These are phyloP conservation scores for Sarcophaga subvicina DNA, from an alignment of 2,888 invertebrate genomes.

Conservation along the genomic window DNA sequence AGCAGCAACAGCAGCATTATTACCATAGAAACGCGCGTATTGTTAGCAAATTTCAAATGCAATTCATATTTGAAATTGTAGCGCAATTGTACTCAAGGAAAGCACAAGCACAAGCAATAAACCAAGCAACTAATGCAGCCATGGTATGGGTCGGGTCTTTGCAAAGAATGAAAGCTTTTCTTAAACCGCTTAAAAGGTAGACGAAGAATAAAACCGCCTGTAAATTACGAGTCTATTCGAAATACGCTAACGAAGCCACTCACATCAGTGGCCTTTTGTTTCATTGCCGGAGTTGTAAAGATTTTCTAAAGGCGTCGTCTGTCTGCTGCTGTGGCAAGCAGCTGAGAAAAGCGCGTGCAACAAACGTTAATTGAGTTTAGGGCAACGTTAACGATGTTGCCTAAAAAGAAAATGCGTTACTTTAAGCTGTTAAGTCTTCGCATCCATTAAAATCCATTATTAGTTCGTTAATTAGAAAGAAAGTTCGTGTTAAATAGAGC, in stretches of 20 bases:
- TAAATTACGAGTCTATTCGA: not conserved
- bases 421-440: conserved; percentile 61
- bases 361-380: conserved; percentile 56
- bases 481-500: not conserved
- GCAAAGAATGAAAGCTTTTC: conserved; percentile 17
- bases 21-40: conserved; percentile 55
- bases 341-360: conserved; percentile 47
- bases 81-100: conserved; percentile 14
- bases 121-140: not conserved
- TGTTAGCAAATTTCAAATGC: conserved; percentile 63
- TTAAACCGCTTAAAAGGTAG: not conserved
- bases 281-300: not conserved
- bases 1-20: not conserved
- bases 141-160: not conserved
- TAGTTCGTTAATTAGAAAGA: not conserved
- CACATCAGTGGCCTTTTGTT: conserved; percentile 56
- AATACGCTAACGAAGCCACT: conserved; percentile 20
- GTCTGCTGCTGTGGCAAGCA: not conserved
- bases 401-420: conserved; percentile 47
- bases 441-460: conserved; percentile 27
- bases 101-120: conserved; percentile 5
- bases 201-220: not conserved
- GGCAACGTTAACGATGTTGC: conserved; percentile 26
- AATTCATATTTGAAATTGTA: conserved; percentile 63
- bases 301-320: not conserved